Percentiles rank a stretch among this genome's conserved stretches.
These are phyloP conservation scores for Cryptops parisi DNA, from an alignment of 2,888 invertebrate genomes.

Conservation along the genomic window DNA sequence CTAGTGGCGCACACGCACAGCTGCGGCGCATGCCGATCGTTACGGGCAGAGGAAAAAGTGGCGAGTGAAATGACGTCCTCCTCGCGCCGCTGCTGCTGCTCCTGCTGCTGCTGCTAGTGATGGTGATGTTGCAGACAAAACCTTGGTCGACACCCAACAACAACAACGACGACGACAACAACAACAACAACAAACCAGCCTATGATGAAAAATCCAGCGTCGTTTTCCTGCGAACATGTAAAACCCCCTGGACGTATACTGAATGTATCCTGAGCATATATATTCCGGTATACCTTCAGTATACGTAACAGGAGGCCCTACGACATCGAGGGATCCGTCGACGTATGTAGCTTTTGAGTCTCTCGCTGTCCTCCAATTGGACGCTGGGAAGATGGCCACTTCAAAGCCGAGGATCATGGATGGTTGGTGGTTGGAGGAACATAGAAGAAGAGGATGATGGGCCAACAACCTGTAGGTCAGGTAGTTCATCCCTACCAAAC, in stretches of 20 bases:
- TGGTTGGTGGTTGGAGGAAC: too few relatives aligned
- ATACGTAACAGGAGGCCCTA: conserved; percentile 99
- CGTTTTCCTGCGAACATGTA: conserved; percentile 18
- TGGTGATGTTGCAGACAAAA: background rate
- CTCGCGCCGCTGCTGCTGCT: background rate
- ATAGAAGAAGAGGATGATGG: background rate
- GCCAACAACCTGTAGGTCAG: conserved; percentile 9
- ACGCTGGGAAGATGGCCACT: too few relatives aligned
- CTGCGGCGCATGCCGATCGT: too few relatives aligned
- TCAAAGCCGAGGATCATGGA: too few relatives aligned
- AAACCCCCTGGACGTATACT: conserved; percentile 97
- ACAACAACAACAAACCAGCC: background rate
- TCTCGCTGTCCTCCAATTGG: conserved; percentile 6
- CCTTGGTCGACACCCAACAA: background rate
- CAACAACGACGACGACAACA: background rate
- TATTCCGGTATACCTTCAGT: conserved; percentile 99
- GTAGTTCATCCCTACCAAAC: background rate
- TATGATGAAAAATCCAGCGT: background rate
- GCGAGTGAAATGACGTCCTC: background rate
- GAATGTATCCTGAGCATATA: conserved; percentile 99
- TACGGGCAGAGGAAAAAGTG: too few relatives aligned
- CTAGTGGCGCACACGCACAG: too few relatives aligned
- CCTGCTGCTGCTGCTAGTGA: background rate
- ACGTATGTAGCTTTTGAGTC: background rate
- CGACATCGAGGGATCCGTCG: conserved; percentile 34